phyloP scores from a whole-genome alignment of 2,113 vertebrate species.

The Murina feae region DNA sequence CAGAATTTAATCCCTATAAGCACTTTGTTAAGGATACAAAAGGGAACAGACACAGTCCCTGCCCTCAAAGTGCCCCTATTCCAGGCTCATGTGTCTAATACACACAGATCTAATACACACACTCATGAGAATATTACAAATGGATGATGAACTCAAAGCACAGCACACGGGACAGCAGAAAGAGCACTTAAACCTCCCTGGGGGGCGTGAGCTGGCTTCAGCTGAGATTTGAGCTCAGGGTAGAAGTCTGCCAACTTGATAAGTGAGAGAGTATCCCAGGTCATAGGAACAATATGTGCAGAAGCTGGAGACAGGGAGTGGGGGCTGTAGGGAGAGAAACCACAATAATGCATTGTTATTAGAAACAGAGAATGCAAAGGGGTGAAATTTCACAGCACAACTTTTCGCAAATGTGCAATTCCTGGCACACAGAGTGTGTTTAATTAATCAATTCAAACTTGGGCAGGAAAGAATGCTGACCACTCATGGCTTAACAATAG shows the following conservation, averaged over 20 bases:
- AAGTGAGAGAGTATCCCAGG: background rate
- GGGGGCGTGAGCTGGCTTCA: background rate
- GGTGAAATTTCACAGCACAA: background rate
- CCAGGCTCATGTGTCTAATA: too few relatives aligned
- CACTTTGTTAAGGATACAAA: background rate
- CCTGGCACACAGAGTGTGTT: background rate
- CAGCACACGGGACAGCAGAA: background rate
- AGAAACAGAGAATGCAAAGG: background rate
- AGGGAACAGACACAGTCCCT: background rate
- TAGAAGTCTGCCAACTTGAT: background rate
- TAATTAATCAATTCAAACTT: background rate
- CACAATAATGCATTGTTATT: background rate
- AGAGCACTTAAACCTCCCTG: background rate
- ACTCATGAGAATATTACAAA: background rate
- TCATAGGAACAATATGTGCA: background rate
- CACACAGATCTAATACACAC: background rate
- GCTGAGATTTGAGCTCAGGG: background rate
- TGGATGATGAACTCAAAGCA: background rate
- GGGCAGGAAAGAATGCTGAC: constrained; percentile 1
- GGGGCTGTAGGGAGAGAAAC: background rate
- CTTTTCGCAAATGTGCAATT: background rate
- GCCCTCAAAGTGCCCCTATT: background rate
- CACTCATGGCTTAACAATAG: background rate
- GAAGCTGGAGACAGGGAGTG: background rate
- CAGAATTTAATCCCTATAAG: background rate